Evolutionary conservation across 2,113 vertebrate genomes (phyloP).

Genomic region (Leucoraja erinaceus): DNA sequence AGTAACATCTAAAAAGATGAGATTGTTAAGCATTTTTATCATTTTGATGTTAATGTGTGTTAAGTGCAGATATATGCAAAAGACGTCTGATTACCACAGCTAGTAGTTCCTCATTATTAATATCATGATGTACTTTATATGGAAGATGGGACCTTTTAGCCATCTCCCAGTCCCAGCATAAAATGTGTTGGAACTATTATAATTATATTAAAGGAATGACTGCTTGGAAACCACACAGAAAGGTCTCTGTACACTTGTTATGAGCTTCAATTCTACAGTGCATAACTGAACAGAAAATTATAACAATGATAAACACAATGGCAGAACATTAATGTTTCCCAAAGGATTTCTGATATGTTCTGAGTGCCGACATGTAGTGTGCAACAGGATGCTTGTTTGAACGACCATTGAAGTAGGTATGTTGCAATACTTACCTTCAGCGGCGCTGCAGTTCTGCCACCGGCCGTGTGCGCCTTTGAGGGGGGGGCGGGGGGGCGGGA

Average conservation of each 20-base stretch:
- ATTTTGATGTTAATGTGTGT: background rate
- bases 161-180: slow-evolving; percentile 8
- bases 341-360: background rate
- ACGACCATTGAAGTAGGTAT: background rate
- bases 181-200: background rate
- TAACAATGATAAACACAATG: background rate
- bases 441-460: too few relatives aligned
- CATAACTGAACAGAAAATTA: background rate
- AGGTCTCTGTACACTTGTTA: background rate
- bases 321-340: background rate
- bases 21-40: background rate
- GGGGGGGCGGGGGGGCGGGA: too few relatives aligned
- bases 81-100: background rate
- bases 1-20: background rate
- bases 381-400: background rate
- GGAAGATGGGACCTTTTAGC: background rate
- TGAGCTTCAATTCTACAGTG: background rate
- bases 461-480: too few relatives aligned
- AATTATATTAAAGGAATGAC: background rate
- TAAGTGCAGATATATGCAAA: background rate
- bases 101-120: background rate
- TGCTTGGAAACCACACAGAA: background rate
- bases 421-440: too few relatives aligned
- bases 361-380: background rate
- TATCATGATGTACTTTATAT: background rate